Conservation (phyloP, 2,888 invertebrate genomes). For the Aphrophora alni region DNA sequence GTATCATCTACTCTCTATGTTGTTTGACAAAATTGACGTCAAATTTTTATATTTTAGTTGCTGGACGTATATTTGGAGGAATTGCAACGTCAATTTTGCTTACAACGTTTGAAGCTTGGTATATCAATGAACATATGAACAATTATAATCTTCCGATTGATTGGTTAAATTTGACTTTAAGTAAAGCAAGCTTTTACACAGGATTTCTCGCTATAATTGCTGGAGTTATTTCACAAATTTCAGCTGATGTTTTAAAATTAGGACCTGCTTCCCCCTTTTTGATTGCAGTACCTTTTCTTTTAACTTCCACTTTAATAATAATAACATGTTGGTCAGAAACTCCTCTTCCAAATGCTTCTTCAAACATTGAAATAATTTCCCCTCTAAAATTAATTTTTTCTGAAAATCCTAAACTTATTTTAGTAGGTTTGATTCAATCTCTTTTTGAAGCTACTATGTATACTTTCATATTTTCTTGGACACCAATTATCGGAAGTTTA, state of each 20-base stretch:
- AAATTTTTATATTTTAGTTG: conserved; percentile 55
- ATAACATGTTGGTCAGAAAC: conserved; percentile 64
- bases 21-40: conserved; percentile 48
- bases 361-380: conserved; percentile 37
- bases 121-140: conserved; percentile 64
- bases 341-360: conserved; percentile 37
- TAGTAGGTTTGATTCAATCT: conserved; percentile 54
- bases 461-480: conserved; percentile 67
- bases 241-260: conserved; percentile 59
- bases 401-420: conserved; percentile 49
- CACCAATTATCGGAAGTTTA: conserved; percentile 60
- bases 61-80: conserved; percentile 64
- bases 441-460: conserved; percentile 62
- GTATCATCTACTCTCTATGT: conserved; percentile 58
- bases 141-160: conserved; percentile 63
- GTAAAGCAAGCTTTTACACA: conserved; percentile 64
- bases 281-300: conserved; percentile 63
- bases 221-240: conserved; percentile 62
- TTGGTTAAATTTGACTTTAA: conserved; percentile 64
- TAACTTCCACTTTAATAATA: conserved; percentile 60
- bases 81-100: conserved; percentile 65
- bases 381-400: conserved; percentile 48
- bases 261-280: conserved; percentile 67
- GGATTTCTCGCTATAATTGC: conserved; percentile 64
- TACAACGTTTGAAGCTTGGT: conserved; percentile 67